Conservation (phyloP, 2,797 vertebrate species). For the Spheniscus humboldti region DNA sequence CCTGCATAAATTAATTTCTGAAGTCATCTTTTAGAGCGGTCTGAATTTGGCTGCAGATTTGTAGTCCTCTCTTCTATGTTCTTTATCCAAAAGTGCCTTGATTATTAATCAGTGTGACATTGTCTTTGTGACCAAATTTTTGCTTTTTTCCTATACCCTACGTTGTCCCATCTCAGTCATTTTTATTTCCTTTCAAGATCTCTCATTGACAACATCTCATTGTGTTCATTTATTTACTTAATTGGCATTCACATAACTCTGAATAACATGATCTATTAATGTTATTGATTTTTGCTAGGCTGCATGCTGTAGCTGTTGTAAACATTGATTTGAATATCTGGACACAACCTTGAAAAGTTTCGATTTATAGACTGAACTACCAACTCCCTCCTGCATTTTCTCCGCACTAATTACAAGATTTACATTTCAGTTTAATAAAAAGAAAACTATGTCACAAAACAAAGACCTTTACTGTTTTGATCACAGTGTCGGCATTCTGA, state of each 20-base stretch:
- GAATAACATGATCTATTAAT: background rate
- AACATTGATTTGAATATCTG: conserved; percentile 21
- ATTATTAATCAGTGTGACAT: background rate
- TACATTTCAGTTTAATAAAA: background rate
- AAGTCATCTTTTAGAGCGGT: background rate
- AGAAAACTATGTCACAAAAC: background rate
- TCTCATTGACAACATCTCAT: background rate
- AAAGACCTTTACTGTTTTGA: background rate
- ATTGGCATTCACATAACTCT: conserved; percentile 1
- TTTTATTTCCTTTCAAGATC: background rate
- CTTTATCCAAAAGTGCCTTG: background rate
- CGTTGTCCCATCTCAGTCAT: background rate
- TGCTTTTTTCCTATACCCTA: background rate
- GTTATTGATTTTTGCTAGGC: background rate
- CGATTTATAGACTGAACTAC: background rate
- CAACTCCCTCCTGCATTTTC: background rate
- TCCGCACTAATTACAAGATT: background rate
- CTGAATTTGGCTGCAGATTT: background rate
- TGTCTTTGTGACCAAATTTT: background rate
- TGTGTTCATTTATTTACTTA: conserved; percentile 2
- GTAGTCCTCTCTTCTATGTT: background rate
- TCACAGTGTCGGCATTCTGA: background rate
- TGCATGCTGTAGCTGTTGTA: background rate
- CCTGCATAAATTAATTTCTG: background rate
- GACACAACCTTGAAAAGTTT: conserved; percentile 43